Evolutionary conservation across 2,888 invertebrate species (phyloP), one percentile per base, ranked within the genome.

Genomic region (Notocelia uddmanniana): DNA sequence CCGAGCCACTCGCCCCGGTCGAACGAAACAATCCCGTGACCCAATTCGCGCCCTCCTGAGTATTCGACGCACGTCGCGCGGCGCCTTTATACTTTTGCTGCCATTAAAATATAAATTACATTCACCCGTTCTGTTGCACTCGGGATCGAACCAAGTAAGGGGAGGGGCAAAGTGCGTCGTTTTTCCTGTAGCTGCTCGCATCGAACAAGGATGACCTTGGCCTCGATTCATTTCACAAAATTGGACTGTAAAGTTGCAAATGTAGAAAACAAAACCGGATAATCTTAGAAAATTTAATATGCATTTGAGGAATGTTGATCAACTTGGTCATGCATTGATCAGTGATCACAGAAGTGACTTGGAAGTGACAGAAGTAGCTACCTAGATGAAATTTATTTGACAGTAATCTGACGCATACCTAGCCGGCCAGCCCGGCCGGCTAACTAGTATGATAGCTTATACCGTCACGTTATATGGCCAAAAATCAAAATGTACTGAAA

Each of bases 1-100:
- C 41, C 3, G 3, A 37, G 37, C 11, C 37, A 76, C 75, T 79
- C 41, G 41, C 23, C 23, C 41, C 2, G 21, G 9, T 13, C 21
- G 23, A n/a, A 18, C 18, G 31, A 50, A 62, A 8, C 31, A 50
- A 50, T 34, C 62, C 48, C 50, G 63, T 52, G 63, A 52, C 63
- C 63, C 23, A 52, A 19, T 63, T 63, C 31, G 13, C 31, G 50
- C 31, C 31, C 60, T 13, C 45, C n/a, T 23, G 50, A 19, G 9
- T 50, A 48, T 23, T 54, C 54, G 6, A 26, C 54, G 26, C 23
- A 15, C 13, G 15, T 23, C 54, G 15, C 6, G 26, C 13, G 54
- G 15, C 54, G n/a, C 15, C 6, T 52, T 9, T n/a, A 26, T 11
- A 6, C 23, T n/a, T 26, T 15, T 11, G 23, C 15, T 21, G 15